Evolutionary conservation across 2,888 invertebrate species (phyloP).

Genomic region (Toxonevra muliebris): DNA sequence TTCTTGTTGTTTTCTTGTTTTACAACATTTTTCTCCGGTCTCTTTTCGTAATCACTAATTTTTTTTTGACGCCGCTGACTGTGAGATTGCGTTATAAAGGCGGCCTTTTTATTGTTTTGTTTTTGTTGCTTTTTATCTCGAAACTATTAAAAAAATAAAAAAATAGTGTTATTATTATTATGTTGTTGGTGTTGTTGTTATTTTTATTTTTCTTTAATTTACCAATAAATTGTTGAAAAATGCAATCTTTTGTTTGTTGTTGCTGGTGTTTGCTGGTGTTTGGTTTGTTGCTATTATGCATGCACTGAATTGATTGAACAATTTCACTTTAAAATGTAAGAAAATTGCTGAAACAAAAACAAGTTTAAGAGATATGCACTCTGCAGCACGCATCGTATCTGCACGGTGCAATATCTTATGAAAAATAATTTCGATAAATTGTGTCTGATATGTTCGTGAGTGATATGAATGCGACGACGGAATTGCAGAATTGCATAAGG

Average conservation of each 20-base stretch:
- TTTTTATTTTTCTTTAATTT: neutral
- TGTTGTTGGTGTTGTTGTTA: neutral
- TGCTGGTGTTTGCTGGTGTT: too few species aligned
- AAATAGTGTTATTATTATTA: neutral
- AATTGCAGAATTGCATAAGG: too few species aligned
- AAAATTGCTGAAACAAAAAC: too few species aligned
- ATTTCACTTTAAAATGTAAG: too few species aligned
- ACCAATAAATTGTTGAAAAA: conserved; percentile 1
- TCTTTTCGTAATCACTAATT: neutral
- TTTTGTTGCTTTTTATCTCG: neutral
- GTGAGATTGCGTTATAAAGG: conserved; percentile 1
- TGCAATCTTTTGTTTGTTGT: neutral
- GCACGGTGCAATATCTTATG: too few species aligned
- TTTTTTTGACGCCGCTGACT: neutral
- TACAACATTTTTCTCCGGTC: neutral
- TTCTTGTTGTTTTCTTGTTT: neutral
- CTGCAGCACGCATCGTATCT: too few species aligned
- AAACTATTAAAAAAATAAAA: neutral
- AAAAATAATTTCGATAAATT: too few species aligned
- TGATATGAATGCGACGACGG: too few species aligned
- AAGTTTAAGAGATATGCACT: too few species aligned
- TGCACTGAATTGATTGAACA: too few species aligned
- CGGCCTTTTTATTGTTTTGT: neutral
- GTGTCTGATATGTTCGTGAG: too few species aligned
- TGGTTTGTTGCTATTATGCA: too few species aligned